Evolutionary conservation across 2,113 vertebrate genomes (phyloP), one percentile per base, ranked within the genome.

Genomic region (Anarhynchus alexandrinus): DNA sequence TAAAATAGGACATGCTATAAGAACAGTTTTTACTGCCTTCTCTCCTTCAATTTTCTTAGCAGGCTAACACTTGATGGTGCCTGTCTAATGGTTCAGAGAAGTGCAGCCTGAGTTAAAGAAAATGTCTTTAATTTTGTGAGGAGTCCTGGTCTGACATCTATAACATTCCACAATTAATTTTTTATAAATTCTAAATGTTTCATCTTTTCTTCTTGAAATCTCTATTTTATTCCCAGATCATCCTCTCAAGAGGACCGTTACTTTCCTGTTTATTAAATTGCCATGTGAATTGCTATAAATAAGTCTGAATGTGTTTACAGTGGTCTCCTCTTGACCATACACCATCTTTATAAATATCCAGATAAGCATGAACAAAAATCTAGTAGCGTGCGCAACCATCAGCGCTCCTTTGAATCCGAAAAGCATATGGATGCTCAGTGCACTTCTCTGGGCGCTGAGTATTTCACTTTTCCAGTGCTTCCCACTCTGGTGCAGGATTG

Each of bases 21-120:
- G 91, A 95, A 95, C 91, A 91, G 94, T 73, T 97, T 97, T 97
- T 96, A 97, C 81, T 87, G 73, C 21, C 58, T 55, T 43, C 77
- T 89, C 62, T 96, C 95, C 95, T 94, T 97, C 96, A 97, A 93
- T 97, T 97, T 97, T 97, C 95, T 88, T 96, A 97, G 95, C 97
- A 97, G 97, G 97, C 67, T 95, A 85, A 95, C 88, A 72, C 67
- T 93, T 95, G 88, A 92, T 71, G 64, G 85, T 93, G 62, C 43
- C 77, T 34, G 6, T 36, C 49, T 95, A 95, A 89, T 78, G 70
- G 85, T 82, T 91, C 55, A 69, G 71, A 61, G 86, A 90, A 88
- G 47, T 12, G 3, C 49, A 81, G 59, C 12, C 32, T 15, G 36
- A 88, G 79, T 85, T 86, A 66, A 70, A 91, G 62, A 86, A 93